Evolutionary conservation across 1,140 invertebrate genomes (phyloP).

Genomic region (Rhopalosiphum maidis): DNA sequence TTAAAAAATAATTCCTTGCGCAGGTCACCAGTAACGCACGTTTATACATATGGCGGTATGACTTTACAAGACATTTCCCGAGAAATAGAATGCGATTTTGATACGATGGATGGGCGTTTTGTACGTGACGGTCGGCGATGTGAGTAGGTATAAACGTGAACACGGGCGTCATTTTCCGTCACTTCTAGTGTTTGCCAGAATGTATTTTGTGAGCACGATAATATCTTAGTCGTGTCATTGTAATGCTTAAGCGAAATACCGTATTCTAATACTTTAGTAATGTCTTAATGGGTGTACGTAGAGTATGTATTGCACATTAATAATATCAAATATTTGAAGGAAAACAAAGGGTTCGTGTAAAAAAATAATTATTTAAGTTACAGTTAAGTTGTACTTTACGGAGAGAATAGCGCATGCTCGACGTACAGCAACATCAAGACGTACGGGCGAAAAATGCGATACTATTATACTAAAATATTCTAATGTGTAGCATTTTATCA

Average conservation of each 20-base stretch:
- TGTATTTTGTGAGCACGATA: too few species aligned
- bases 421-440: neutral
- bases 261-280: too few species aligned
- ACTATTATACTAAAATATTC: too few species aligned
- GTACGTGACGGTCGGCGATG: neutral
- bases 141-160: neutral
- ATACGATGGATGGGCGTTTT: neutral
- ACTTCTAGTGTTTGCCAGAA: too few species aligned
- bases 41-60: neutral
- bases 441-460: too few species aligned
- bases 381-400: neutral
- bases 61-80: neutral
- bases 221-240: too few species aligned
- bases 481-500: neutral
- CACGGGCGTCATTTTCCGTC: neutral
- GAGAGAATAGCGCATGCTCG: neutral
- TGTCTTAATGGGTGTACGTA: too few species aligned
- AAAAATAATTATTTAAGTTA: neutral
- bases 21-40: neutral
- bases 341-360: neutral
- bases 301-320: neutral
- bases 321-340: neutral
- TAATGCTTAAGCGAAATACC: neutral
- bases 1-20: neutral
- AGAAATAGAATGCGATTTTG: neutral